Percentiles rank a stretch among this genome's conserved stretches.
Evolutionary conservation across 2,797 vertebrate species (phyloP).

Genomic region (Anolis apletophallus): DNA sequence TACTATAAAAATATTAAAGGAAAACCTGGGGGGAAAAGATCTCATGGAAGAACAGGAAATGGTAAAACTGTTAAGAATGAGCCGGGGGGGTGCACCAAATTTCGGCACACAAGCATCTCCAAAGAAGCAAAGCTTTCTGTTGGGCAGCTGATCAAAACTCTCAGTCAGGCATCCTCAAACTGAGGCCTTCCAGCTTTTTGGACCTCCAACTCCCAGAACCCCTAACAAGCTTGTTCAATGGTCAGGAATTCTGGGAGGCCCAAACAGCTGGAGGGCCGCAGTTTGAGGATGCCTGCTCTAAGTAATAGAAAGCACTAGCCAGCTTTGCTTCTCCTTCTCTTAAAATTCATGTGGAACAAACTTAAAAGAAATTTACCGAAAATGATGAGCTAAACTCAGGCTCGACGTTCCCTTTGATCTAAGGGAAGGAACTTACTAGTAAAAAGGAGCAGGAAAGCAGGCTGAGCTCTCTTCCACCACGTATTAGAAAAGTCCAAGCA

Average conservation of each 20-base stretch:
- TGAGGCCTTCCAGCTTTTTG: too few species aligned
- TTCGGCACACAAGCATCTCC: neutral
- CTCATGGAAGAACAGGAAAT: neutral
- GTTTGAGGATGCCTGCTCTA: too few species aligned
- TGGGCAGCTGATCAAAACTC: neutral
- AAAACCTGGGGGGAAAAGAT: neutral
- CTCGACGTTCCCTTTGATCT: neutral
- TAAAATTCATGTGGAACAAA: neutral
- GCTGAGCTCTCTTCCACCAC: neutral
- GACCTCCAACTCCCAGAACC: too few species aligned
- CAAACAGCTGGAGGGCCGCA: too few species aligned
- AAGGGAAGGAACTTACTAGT: neutral
- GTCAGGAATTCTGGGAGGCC: too few species aligned
- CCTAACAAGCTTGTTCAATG: too few species aligned
- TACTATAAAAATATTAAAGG: neutral
- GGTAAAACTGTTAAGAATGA: neutral
- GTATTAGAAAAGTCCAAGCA: neutral
- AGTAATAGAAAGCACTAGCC: neutral
- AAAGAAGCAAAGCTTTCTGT: neutral
- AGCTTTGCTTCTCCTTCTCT: neutral
- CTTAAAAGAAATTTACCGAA: neutral
- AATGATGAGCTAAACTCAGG: neutral
- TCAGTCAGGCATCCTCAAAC: too few species aligned
- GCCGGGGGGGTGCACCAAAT: neutral
- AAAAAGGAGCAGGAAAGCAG: neutral